Conservation (phyloP, 2,113 vertebrate genomes). For the Datnioides undecimradiatus region DNA sequence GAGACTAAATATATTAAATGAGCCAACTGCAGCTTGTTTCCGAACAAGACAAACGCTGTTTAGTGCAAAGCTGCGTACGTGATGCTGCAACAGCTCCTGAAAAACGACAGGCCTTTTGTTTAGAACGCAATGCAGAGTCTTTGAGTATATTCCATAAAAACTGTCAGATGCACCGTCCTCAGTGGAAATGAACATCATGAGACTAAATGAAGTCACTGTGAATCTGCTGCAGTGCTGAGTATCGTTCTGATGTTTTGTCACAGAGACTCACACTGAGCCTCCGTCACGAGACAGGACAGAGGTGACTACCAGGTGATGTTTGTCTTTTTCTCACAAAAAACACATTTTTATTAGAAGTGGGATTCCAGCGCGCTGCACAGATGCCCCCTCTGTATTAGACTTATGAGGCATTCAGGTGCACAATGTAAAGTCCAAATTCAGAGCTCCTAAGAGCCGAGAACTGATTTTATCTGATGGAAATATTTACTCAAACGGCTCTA, state of each 20-base stretch:
- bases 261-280: background rate
- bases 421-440: background rate
- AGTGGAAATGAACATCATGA: background rate
- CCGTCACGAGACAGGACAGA: conserved; percentile 9
- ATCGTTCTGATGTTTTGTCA: background rate
- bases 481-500: too few relatives aligned
- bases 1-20: background rate
- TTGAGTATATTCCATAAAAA: background rate
- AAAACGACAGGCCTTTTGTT: background rate
- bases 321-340: background rate
- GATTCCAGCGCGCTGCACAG: conserved; percentile 1
- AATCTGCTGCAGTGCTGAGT: background rate
- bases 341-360: conserved; percentile 32
- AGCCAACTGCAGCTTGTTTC: background rate
- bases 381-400: background rate
- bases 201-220: background rate
- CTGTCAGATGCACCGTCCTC: background rate
- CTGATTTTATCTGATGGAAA: too few relatives aligned
- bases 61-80: background rate
- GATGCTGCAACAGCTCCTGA: background rate
- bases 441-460: background rate
- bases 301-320: conserved; percentile 43
- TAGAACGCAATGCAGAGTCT: background rate
- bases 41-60: background rate
- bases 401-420: conserved; percentile 13